A percentile compares a stretch with the other conserved stretches of the same genome.
phyloP scores from a whole-genome alignment of 2,113 vertebrate species.

The Misgurnus mizolepis region DNA sequence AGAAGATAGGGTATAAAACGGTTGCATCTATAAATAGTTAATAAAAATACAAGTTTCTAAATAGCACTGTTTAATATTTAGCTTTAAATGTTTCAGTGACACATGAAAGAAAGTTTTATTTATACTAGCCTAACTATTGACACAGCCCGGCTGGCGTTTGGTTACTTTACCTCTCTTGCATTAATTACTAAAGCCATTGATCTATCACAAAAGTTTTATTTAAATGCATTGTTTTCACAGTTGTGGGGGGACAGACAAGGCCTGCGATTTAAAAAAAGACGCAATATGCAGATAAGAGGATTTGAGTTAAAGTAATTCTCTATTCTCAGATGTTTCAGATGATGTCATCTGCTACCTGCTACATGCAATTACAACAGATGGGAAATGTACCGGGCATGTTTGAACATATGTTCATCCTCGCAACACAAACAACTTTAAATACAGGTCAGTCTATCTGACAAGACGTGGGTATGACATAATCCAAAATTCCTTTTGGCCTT shows the following conservation, averaged over 20 bases:
- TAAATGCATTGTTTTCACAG: not conserved
- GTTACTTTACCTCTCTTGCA: not conserved
- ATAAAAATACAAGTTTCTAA: not conserved
- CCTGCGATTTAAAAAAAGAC: not conserved
- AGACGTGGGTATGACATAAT: slow-evolving; percentile 39
- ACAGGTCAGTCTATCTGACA: slow-evolving; percentile 28
- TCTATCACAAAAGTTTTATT: not conserved
- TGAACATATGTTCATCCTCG: not conserved
- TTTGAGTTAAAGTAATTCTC: not conserved
- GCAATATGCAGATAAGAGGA: not conserved
- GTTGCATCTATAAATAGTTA: too few species aligned
- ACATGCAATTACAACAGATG: not conserved
- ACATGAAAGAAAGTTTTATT: not conserved
- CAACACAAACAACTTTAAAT: slow-evolving; percentile 32
- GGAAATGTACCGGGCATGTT: slow-evolving; percentile 29
- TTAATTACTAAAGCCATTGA: not conserved
- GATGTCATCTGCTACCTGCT: slow-evolving; percentile 28
- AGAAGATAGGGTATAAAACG: too few species aligned
- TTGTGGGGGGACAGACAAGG: not conserved
- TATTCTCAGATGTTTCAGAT: not conserved
- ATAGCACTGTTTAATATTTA: not conserved
- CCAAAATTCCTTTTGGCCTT: slow-evolving; percentile 39
- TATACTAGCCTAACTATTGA: not conserved
- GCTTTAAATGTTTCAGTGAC: not conserved
- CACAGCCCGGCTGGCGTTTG: not conserved